Evolutionary conservation across 1,140 invertebrate genomes (phyloP), one percentile per base, ranked within the genome.

Genomic region (Drusus annulatus): DNA sequence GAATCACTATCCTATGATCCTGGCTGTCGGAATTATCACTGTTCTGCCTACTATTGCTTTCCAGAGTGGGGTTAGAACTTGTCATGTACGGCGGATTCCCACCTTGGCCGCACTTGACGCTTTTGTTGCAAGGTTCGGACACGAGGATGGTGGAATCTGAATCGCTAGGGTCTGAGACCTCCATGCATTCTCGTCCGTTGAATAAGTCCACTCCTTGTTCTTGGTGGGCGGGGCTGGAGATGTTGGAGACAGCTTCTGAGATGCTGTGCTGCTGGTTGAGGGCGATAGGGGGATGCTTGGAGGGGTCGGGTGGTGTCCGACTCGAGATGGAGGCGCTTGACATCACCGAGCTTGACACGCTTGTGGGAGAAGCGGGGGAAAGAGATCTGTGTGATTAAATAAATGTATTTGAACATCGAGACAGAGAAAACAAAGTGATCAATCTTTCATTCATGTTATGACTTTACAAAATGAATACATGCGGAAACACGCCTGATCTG

Each of bases 201-300:
- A 93, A 91, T 87, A 90, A 88, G 85, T 89, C 88, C 36, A 83
- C 82, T 85, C 91, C 91, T 84, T 91, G 91, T 85, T 96, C 95
- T 88, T 95, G 94, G 88, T 95, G 96, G 87, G 96, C 95, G 45
- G 95, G 95, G 90, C 94, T 96, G 81, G 94, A 95, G 88, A 96
- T 96, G 89, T 96, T 96, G 80, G 95, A 96, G 84, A 96, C 93
- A 10, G 94, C 95, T 89, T 95, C 94, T 36, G 94, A 94, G 82
- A 94, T 91, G 85, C 94, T 95, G 63, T 83, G 82, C 23, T 80
- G 79, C 2, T 45, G 36, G 36, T 45, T 45, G 36, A 6, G 76
- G 79, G 10, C 80, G 74, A 36, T 80, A 65, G 16, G 78, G 10
- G 19, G 63, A 7, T 62, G 58, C 23, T 25, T 76, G 79, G 13